Evolutionary conservation across 2,113 vertebrate species (phyloP).

Genomic region (Ctenomys sociabilis): DNA sequence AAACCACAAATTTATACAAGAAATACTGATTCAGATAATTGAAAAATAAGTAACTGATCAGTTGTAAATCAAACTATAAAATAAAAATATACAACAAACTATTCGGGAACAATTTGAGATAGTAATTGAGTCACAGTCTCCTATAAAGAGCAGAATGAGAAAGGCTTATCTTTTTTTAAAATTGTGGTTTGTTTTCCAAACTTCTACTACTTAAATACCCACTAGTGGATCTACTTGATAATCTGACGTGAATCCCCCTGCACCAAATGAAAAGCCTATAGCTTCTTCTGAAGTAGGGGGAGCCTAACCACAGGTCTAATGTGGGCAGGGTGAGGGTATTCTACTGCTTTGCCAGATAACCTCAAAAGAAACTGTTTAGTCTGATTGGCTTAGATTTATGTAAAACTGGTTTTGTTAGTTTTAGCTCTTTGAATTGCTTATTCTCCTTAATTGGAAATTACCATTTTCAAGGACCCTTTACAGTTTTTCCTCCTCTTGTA

Average conservation of each 20-base stretch:
- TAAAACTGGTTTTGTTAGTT: conserved; percentile 42
- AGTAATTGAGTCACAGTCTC: background rate
- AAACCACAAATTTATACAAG: background rate
- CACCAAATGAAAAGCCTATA: background rate
- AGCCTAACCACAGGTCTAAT: background rate
- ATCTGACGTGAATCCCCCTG: background rate
- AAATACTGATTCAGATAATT: background rate
- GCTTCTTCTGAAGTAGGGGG: background rate
- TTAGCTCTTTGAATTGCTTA: conserved; percentile 60
- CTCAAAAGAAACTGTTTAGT: conserved; percentile 15
- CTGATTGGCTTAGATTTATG: conserved; percentile 46
- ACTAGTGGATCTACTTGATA: background rate
- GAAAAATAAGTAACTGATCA: background rate
- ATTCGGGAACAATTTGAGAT: background rate
- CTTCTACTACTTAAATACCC: background rate
- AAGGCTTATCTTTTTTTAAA: background rate
- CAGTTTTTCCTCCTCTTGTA: conserved; percentile 46
- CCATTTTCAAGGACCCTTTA: conserved; percentile 73
- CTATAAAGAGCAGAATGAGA: background rate
- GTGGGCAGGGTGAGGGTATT: background rate
- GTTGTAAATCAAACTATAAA: background rate
- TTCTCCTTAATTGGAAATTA: conserved; percentile 71
- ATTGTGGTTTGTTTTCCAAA: background rate
- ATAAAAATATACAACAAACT: background rate
- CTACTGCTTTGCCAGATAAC: background rate